Conservation (phyloP, 2,113 vertebrate species). For the Tupaia tana region DNA sequence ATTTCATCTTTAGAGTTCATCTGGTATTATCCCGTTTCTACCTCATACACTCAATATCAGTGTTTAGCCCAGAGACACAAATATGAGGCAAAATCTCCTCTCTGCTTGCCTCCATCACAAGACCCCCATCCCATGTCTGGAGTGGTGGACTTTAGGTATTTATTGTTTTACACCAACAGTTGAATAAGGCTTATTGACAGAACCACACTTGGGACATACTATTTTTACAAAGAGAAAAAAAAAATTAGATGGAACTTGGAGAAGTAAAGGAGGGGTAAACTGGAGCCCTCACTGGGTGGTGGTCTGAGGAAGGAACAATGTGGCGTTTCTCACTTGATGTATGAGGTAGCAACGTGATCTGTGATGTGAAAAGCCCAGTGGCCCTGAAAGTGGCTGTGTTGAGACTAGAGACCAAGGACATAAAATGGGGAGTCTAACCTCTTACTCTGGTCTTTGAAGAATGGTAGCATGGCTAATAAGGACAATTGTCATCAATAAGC, state of each 20-base stretch:
- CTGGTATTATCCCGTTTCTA: neutral
- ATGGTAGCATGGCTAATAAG: neutral
- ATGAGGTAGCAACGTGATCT: neutral
- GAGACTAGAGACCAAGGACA: neutral
- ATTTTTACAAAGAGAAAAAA: conserved; percentile 24
- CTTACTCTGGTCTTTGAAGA: conserved; percentile 6
- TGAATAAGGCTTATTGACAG: conserved; percentile 48
- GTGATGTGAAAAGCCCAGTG: neutral
- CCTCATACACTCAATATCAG: neutral
- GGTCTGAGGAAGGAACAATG: neutral
- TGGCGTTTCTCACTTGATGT: neutral
- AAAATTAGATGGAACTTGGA: neutral
- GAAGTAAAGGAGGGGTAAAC: neutral
- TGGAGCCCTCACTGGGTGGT: neutral
- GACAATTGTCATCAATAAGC: neutral
- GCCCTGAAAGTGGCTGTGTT: neutral
- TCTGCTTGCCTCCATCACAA: neutral
- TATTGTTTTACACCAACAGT: conserved; percentile 27
- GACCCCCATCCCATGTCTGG: neutral
- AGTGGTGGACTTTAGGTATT: conserved; percentile 31
- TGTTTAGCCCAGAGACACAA: conserved; percentile 22
- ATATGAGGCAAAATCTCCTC: neutral
- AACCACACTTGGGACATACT: neutral
- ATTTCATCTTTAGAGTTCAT: neutral
- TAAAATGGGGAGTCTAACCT: neutral